Evolutionary conservation across 2,113 vertebrate genomes (phyloP).

Genomic region (Dolichotis patagonum): DNA sequence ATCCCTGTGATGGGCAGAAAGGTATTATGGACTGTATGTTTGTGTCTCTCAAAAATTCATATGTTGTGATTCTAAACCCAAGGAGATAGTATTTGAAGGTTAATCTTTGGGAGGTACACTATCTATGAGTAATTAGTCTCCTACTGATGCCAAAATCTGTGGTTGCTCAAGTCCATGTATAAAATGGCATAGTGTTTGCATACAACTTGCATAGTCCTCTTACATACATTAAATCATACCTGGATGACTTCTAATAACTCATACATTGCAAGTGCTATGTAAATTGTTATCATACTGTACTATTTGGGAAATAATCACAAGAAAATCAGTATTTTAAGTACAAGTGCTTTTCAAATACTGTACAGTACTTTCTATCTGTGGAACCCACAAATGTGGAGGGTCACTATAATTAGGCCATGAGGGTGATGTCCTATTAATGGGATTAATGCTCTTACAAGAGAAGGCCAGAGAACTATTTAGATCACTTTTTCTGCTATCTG

Average conservation of each 20-base stretch:
- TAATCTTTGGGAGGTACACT: background rate
- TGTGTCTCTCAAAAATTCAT: background rate
- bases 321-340: background rate
- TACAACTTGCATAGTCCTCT: background rate
- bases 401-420: background rate
- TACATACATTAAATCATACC: background rate
- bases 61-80: background rate
- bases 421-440: background rate
- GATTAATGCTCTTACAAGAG: background rate
- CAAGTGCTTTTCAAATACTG: background rate
- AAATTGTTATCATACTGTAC: background rate
- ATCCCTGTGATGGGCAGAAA: background rate
- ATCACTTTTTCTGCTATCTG: background rate
- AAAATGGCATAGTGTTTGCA: background rate
- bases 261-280: no score
- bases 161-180: background rate
- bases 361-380: background rate
- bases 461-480: background rate
- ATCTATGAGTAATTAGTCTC: background rate
- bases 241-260: background rate
- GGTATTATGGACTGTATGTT: background rate
- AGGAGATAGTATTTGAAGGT: background rate
- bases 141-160: background rate
- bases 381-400: background rate
- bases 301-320: background rate